A percentile compares a stretch with the other conserved stretches of the same genome.
Conservation (phyloP, 37 sponge, comb jelly and placozoan species). For the Mnemiopsis leidyi region DNA sequence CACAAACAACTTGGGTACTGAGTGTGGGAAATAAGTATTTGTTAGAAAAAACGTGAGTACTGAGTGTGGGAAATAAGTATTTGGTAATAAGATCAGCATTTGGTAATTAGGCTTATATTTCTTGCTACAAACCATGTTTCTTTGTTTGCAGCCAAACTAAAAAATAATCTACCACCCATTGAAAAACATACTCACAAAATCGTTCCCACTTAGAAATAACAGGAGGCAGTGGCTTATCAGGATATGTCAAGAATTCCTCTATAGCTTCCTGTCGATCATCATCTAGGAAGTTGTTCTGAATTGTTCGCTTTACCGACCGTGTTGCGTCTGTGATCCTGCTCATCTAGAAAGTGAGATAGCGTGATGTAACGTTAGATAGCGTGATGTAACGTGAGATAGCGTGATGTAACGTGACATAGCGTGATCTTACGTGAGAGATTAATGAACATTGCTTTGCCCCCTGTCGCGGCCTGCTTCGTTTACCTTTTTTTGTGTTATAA, state of each 20-base stretch:
- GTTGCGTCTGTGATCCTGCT: constrained; percentile 82
- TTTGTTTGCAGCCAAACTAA: too few relatives aligned
- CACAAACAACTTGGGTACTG: constrained; percentile 61
- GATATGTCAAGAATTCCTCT: constrained; percentile 74
- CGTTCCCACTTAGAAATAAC: constrained; percentile 44
- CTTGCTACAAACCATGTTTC: too few relatives aligned
- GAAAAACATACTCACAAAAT: constrained; percentile 66
- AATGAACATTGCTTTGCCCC: too few relatives aligned
- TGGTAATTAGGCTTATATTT: too few relatives aligned
- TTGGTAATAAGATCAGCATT: too few relatives aligned
- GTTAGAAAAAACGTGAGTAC: too few relatives aligned
- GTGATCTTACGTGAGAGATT: not conserved
- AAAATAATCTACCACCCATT: too few relatives aligned
- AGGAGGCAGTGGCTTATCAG: constrained; percentile 26
- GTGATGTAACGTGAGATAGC: not conserved
- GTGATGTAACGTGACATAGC: not conserved
- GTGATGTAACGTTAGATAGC: not conserved
- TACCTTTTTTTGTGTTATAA: too few relatives aligned
- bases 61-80: constrained; percentile 27
- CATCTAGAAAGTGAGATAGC: constrained; percentile 63
- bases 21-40: constrained; percentile 10
- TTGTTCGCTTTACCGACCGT: constrained; percentile 83
- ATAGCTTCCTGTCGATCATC: constrained; percentile 89
- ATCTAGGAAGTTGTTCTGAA: constrained; percentile 89
- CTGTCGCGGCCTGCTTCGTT: too few relatives aligned